Conservation (phyloP, 2,888 invertebrate species). For the Xestia rhomboidea region DNA sequence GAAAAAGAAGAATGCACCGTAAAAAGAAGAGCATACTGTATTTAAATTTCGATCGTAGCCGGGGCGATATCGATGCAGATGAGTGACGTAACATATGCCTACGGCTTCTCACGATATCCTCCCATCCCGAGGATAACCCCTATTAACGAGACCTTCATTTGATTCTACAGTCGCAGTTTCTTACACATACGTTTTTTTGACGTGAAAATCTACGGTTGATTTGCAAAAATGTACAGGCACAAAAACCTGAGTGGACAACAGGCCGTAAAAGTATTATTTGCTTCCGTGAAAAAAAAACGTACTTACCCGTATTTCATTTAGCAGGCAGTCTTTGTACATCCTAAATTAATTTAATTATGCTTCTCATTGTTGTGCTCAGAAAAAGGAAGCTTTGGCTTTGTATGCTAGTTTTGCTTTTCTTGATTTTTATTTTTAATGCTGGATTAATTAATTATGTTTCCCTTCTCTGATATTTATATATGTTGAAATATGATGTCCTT, state of each 20-base stretch:
- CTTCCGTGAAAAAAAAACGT: slow-evolving; percentile 20
- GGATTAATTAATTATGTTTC: slow-evolving; percentile 1
- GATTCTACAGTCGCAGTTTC: background rate
- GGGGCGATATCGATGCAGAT: slow-evolving; percentile 83
- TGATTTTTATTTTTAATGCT: slow-evolving; percentile 8
- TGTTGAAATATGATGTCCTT: background rate
- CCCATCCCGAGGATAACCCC: slow-evolving; percentile 69
- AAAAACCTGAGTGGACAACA: background rate
- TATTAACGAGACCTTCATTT: slow-evolving; percentile 16
- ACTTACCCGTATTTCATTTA: slow-evolving; percentile 33
- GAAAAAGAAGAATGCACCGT: slow-evolving; percentile 28
- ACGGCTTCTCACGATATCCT: slow-evolving; percentile 53
- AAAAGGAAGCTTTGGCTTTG: slow-evolving; percentile 45
- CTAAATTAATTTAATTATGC: slow-evolving; percentile 51
- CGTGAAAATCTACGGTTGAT: background rate
- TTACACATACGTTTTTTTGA: background rate
- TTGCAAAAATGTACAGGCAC: background rate
- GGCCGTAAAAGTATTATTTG: slow-evolving; percentile 3
- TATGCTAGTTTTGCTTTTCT: slow-evolving; percentile 28
- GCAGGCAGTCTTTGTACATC: slow-evolving; percentile 41
- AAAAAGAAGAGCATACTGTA: slow-evolving; percentile 82
- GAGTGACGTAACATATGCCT: slow-evolving; percentile 85
- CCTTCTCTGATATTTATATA: background rate
- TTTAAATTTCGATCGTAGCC: slow-evolving; percentile 83
- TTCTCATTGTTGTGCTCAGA: slow-evolving; percentile 51